phyloP scores from a whole-genome alignment of 2,888 invertebrate species.

The Aleiodes alternator region DNA sequence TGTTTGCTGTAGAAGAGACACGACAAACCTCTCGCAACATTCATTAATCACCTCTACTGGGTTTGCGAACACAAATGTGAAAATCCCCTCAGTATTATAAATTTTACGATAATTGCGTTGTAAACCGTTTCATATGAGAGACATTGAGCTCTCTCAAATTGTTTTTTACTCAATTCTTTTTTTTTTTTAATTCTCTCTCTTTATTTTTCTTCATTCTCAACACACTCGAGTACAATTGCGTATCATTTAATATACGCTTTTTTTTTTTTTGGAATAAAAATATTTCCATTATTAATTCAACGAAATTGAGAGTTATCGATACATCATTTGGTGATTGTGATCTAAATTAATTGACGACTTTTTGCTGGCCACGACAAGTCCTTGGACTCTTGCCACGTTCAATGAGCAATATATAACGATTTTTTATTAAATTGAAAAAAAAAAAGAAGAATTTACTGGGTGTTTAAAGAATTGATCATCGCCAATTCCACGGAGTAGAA shows the following conservation, averaged over 20 bases:
- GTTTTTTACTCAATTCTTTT: background rate
- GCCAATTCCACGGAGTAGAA: constrained; percentile 31
- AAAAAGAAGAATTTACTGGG: background rate
- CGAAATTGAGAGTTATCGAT: constrained; percentile 24
- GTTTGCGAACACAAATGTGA: constrained; percentile 30
- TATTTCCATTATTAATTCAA: constrained; percentile 7
- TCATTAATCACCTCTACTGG: constrained; percentile 50
- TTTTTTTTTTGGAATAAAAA: background rate
- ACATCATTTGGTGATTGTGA: constrained; percentile 23
- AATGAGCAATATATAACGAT: constrained; percentile 19
- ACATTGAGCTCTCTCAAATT: constrained; percentile 3
- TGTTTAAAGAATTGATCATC: background rate
- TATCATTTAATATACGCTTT: no score
- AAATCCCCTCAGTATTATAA: constrained; percentile 57
- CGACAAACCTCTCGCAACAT: constrained; percentile 45
- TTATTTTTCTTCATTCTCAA: background rate
- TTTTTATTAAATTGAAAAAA: background rate
- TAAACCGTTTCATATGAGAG: constrained; percentile 48
- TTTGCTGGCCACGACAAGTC: constrained; percentile 26
- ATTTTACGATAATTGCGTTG: constrained; percentile 61
- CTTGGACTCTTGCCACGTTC: constrained; percentile 46
- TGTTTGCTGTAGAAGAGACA: constrained; percentile 48
- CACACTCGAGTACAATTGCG: no score
- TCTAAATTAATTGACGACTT: constrained; percentile 36
- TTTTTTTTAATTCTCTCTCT: background rate